Conservation (phyloP, 2,888 invertebrate species). For the Ernsta delagoae region DNA sequence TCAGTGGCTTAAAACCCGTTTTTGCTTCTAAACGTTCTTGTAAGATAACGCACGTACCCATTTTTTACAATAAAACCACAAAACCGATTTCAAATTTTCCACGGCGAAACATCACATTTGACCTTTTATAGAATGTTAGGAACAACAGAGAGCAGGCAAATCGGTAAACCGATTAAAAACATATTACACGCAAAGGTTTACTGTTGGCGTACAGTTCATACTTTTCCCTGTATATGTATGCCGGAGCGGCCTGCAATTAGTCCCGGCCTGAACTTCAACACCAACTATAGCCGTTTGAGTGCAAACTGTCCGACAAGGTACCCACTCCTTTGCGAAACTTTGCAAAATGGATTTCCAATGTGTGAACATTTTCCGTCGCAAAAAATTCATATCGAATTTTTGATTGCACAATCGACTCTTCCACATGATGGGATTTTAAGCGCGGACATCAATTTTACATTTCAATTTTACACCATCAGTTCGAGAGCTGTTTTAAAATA, state of each 20-base stretch:
- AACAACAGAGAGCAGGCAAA: slow-evolving; percentile 1
- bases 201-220: neutral
- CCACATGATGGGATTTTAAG: neutral
- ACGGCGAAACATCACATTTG: too few relatives aligned
- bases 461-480: neutral
- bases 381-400: slow-evolving; percentile 5
- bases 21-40: too few relatives aligned
- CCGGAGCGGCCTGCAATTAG: slow-evolving; percentile 7
- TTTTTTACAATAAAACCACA: too few relatives aligned
- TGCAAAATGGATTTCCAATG: slow-evolving; percentile 4
- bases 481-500: neutral
- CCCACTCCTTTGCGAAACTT: slow-evolving; percentile 17
- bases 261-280: slow-evolving; percentile 14
- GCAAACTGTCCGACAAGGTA: slow-evolving; percentile 1
- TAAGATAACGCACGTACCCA: too few relatives aligned
- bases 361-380: neutral
- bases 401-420: neutral
- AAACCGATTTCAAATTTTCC: too few relatives aligned
- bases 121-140: too few relatives aligned
- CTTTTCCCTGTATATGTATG: neutral
- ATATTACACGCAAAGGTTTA: slow-evolving; percentile 2
- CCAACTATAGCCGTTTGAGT: neutral
- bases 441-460: neutral
- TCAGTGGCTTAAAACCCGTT: too few relatives aligned
- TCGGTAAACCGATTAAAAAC: slow-evolving; percentile 16